Evolutionary conservation across 2,113 vertebrate genomes (phyloP).

Genomic region (Platanista minor): DNA sequence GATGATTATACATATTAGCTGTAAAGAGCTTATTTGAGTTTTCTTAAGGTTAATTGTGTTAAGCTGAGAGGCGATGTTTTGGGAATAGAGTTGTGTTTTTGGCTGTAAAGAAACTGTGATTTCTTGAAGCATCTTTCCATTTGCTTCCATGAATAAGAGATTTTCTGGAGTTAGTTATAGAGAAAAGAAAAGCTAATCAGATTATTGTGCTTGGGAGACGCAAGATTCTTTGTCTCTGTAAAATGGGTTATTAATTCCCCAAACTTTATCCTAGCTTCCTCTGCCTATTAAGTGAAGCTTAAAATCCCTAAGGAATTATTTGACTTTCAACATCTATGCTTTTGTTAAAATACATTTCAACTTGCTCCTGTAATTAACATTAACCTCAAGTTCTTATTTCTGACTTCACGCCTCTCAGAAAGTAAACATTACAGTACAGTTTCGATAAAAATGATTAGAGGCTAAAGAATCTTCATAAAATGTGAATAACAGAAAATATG

Average conservation of each 20-base stretch:
- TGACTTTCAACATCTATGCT: constrained; percentile 72
- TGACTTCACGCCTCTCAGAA: constrained; percentile 55
- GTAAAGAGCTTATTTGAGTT: constrained; percentile 43
- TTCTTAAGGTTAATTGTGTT: constrained; percentile 1
- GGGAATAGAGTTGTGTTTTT: constrained; percentile 48
- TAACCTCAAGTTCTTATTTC: constrained; percentile 62
- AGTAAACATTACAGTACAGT: constrained; percentile 59
- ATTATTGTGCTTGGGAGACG: constrained; percentile 25
- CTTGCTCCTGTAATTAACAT: constrained; percentile 72
- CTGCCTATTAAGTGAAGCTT: constrained; percentile 68
- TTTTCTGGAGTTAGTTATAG: background rate
- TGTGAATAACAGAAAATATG: constrained; percentile 45
- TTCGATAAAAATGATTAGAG: constrained; percentile 73
- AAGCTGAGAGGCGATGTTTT: constrained; percentile 35
- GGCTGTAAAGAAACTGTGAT: constrained; percentile 11
- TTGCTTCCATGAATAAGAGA: constrained; percentile 44
- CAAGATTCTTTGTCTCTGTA: constrained; percentile 47
- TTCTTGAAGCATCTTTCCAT: constrained; percentile 47
- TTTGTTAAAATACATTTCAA: constrained; percentile 78
- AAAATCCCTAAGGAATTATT: constrained; percentile 71
- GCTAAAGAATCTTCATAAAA: constrained; percentile 53
- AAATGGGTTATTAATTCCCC: constrained; percentile 68
- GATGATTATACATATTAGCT: background rate
- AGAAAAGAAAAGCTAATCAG: constrained; percentile 28
- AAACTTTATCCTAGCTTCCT: constrained; percentile 64